Base-by-base conservation (phyloP, 1,140 invertebrate species). In the Conus betulinus region DNA sequence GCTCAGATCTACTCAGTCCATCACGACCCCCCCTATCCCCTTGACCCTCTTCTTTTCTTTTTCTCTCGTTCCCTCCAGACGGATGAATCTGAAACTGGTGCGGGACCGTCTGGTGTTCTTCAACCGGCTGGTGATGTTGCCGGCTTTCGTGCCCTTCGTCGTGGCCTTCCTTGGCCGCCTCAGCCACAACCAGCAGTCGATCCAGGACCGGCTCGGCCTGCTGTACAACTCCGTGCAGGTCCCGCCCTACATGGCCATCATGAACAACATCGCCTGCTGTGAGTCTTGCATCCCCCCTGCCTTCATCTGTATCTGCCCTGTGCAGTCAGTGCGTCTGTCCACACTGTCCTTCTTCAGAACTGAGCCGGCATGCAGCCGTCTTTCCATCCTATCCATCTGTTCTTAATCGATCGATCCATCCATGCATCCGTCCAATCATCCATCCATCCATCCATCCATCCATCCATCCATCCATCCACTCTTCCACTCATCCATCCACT, bases 141-240 rank as follows among this genome's bases (percentile, higher is more conserved):
- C 93, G 0, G 53, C 93, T 39, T 93, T 93, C 85, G 91, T 93
- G 0, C 91, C 91, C 1, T 93, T 94, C 88, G 91, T 93, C 55
- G 85, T 92, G 20, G 88, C 93, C 11, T 94, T 94, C 87, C 90
- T 94, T 17, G 94, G 93, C 0, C 91, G 90, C 25, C 81, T 94
- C 52, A 82, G 91, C 5, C 84, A 88, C 52, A 92, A 92, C 76
- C 93, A 93, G 87, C 87, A 90, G 15, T 92, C 92, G 81, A 89
- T 94, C 13, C 93, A 94, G 89, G 93, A 94, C 88, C 78, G 93
- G 67, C 90, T 91, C 7, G 93, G 93, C 1, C 39, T 88, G 5
- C 55, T 94, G 55, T 94, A 93, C 88, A 93, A 94, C 85, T 89
- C 91, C 15, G 89, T 92, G 6, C 91, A 91, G 85, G 91, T 92